Percentiles rank a stretch among this genome's conserved stretches.
Evolutionary conservation across 2,797 vertebrate genomes (phyloP).

Genomic region (Graptemys geographica): DNA sequence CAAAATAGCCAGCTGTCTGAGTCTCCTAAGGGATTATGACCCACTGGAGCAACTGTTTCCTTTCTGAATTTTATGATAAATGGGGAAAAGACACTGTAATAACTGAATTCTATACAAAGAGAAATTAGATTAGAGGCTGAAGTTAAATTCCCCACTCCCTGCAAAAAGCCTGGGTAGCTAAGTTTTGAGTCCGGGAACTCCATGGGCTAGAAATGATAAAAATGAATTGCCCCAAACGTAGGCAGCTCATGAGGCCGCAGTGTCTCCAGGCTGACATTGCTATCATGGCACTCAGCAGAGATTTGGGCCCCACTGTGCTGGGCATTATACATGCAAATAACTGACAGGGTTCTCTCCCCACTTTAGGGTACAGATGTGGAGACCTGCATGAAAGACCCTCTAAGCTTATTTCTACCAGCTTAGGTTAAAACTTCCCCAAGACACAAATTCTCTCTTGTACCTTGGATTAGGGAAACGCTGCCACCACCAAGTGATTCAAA

Average conservation of each 20-base stretch:
- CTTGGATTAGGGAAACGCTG: no score
- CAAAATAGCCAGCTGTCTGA: not conserved
- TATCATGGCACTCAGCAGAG: not conserved
- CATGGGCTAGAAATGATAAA: not conserved
- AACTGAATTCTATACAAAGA: conserved; percentile 6
- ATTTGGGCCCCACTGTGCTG: not conserved
- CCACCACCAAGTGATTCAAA: no score
- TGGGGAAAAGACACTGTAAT: conserved; percentile 2
- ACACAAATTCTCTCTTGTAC: no score
- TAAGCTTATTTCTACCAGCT: no score
- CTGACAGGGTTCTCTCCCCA: conserved; percentile 4
- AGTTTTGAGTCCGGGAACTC: not conserved
- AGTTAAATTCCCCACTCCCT: not conserved
- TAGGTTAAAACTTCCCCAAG: no score
- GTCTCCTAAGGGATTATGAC: conserved; percentile 35
- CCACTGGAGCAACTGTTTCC: conserved; percentile 14
- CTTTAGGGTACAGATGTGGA: no score
- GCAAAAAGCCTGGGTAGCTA: not conserved
- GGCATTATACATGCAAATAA: not conserved
- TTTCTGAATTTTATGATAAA: conserved; percentile 24
- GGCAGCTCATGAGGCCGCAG: not conserved
- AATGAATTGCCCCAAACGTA: not conserved
- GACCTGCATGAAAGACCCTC: no score
- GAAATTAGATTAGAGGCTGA: not conserved
- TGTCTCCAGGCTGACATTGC: not conserved